These are phyloP conservation scores for Phalacrocorax aristotelis DNA, from an alignment of 2,113 vertebrate genomes.

Conservation along the genomic window DNA sequence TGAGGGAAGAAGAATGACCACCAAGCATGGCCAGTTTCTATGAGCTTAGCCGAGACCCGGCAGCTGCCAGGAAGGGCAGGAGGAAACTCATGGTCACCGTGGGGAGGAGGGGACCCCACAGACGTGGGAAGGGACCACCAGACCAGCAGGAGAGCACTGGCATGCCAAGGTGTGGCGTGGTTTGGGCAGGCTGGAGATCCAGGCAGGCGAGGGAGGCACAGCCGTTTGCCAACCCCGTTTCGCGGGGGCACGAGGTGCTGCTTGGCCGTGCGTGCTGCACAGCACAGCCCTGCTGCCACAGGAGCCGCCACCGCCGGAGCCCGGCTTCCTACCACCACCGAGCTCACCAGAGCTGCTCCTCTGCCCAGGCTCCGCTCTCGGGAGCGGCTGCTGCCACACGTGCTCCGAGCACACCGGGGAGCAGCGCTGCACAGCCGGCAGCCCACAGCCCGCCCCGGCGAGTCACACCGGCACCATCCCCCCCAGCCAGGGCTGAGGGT, in stretches of 20 bases:
- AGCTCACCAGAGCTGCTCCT: background rate
- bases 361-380: background rate
- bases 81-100: fast-evolving
- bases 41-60: background rate
- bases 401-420: background rate
- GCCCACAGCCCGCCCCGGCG: background rate
- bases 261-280: background rate
- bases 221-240: background rate
- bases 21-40: background rate
- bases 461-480: background rate
- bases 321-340: background rate
- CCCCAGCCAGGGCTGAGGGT: background rate
- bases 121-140: fast-evolving
- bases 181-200: background rate
- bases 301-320: background rate
- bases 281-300: background rate
- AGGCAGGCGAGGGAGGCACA: background rate
- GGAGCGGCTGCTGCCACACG: background rate
- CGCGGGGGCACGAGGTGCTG: background rate
- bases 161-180: fast-evolving
- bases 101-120: background rate
- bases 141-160: fast-evolving
- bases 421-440: background rate
- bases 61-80: background rate
- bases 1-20: background rate